These are phyloP conservation scores for Cuculus canorus DNA, from an alignment of 2,797 vertebrate species.

Conservation along the genomic window DNA sequence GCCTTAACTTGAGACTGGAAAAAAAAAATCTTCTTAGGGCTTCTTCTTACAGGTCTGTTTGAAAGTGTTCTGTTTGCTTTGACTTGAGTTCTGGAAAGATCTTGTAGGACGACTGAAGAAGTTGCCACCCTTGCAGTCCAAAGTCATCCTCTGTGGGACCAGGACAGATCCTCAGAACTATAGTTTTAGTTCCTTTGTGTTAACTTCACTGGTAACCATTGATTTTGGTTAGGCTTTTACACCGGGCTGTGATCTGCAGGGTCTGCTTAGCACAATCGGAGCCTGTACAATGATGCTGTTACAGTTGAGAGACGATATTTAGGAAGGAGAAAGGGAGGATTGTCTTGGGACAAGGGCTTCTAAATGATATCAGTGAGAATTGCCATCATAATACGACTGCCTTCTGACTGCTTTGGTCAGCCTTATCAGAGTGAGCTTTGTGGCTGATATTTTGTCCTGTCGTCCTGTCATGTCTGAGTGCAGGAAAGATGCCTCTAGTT, in stretches of 20 bases:
- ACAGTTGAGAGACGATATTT: background rate
- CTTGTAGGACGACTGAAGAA: background rate
- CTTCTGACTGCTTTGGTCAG: background rate
- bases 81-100: background rate
- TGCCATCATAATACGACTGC: background rate
- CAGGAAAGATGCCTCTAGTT: background rate
- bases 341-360: background rate
- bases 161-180: background rate
- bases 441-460: background rate
- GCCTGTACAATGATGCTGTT: background rate
- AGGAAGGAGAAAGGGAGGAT: background rate
- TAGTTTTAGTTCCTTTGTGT: background rate
- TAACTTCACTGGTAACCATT: background rate
- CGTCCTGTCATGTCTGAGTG: rapidly evolving
- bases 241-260: background rate
- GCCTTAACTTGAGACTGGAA: background rate
- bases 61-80: background rate
- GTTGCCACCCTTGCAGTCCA: background rate
- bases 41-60: background rate
- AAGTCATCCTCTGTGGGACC: background rate
- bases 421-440: background rate
- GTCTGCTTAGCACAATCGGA: background rate
- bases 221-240: background rate
- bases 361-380: background rate
- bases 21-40: background rate